These are phyloP conservation scores for Calameuta idolon DNA, from an alignment of 2,888 invertebrate genomes.

Conservation along the genomic window DNA sequence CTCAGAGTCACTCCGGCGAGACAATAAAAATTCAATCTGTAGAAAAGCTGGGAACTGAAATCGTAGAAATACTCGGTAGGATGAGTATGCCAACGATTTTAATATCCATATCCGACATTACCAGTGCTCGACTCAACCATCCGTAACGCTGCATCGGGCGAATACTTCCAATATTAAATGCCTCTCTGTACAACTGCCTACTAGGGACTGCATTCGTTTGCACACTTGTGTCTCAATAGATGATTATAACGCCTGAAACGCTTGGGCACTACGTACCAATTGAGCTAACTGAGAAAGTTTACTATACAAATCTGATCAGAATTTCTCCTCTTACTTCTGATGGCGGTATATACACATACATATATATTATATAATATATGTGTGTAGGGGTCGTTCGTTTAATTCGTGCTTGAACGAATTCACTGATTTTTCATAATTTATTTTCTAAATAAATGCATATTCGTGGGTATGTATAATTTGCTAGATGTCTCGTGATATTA, in stretches of 20 bases:
- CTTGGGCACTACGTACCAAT: background rate
- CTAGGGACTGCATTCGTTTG: background rate
- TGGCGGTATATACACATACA: background rate
- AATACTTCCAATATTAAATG: conserved; percentile 21
- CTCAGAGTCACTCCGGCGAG: background rate
- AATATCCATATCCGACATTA: conserved; percentile 21
- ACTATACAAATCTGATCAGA: background rate
- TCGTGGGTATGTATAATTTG: background rate
- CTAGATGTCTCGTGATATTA: background rate
- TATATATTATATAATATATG: too few species aligned
- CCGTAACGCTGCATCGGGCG: background rate
- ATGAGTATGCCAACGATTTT: conserved; percentile 17
- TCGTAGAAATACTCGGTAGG: background rate
- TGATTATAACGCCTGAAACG: background rate
- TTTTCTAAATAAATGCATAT: background rate
- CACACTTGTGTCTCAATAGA: conserved; percentile 9
- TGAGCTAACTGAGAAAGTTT: background rate
- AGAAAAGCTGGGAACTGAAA: background rate
- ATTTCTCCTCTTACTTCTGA: background rate
- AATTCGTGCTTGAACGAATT: background rate
- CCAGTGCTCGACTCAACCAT: background rate
- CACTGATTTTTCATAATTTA: background rate
- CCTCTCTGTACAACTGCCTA: conserved; percentile 3
- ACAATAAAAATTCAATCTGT: conserved; percentile 8
- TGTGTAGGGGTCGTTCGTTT: background rate